Conservation (phyloP, 2,113 vertebrate genomes). For the Onychorhynchus coronatus region DNA sequence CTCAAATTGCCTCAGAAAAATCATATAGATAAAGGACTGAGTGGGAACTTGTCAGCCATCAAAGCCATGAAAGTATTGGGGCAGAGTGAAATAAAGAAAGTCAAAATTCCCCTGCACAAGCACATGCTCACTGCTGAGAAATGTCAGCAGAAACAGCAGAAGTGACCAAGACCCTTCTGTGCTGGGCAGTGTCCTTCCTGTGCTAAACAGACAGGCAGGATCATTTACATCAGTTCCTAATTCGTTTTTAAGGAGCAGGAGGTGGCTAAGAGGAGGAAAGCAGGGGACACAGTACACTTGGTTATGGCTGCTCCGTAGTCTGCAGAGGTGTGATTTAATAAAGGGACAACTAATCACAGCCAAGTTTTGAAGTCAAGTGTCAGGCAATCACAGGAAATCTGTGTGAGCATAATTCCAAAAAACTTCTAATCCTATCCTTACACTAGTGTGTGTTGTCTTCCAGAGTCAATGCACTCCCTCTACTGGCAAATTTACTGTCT, state of each 20-base stretch:
- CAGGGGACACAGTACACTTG: rapidly evolving
- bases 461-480: constrained; percentile 22
- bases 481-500: neutral
- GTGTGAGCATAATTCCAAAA: neutral
- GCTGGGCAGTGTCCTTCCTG: neutral
- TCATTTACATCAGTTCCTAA: neutral
- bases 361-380: neutral
- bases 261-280: neutral
- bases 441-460: neutral
- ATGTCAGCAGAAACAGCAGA: neutral
- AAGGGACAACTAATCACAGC: neutral
- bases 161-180: rapidly evolving
- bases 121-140: neutral
- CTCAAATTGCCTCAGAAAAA: neutral
- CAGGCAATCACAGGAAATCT: neutral
- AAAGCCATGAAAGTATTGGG: neutral
- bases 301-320: neutral
- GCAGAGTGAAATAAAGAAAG: neutral
- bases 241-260: rapidly evolving
- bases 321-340: neutral
- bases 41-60: neutral
- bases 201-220: neutral
- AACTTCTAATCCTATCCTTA: neutral
- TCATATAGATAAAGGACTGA: neutral
- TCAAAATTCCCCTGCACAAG: neutral